Base-by-base conservation (phyloP, 2,888 invertebrate genomes). In the Trypoxylon attenuatum region DNA sequence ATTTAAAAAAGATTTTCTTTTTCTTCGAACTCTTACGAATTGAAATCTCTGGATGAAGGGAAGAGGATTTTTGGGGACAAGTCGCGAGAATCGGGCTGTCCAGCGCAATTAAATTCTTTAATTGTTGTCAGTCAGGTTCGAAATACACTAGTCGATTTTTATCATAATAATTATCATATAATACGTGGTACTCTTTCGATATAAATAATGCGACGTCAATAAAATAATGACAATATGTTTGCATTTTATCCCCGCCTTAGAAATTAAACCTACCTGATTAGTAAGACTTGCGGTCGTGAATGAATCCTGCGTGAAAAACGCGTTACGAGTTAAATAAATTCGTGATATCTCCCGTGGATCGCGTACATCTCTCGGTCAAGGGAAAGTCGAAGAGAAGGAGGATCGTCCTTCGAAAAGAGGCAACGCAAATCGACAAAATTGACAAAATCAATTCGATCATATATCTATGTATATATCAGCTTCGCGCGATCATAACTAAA, bases 51-150 rank as follows among this genome's bases (percentile, higher is more conserved):
- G n/a, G n/a, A n/a, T n/a, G n/a, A n/a, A n/a, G n/a, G n/a, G n/a
- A n/a, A n/a, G n/a, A n/a, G n/a, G n/a, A 13, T 6, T 13, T 2
- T 21, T 19, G 38, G 10, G 15, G 5, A n/a, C 23, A 22, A 43
- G 15, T 23, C 41, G n/a, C 25, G 19, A 2, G 13, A 39, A 23
- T 23, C 33, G 15, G 15, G 10, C 21, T 4, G 29, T 53, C 73
- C 73, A 80, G 80, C 80, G 76, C 75, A 80, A 76, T 82, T 81
- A 76, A 81, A 76, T 79, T 77, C 75, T 81, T 81, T 82, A 81
- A 81, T 82, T 75, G 76, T 77, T 79, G 71, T 81, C 82, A 81
- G 81, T 81, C 82, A 76, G 79, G 78, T 82, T 79, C 57, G 62
- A 80, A 78, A 74, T 81, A 82, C 81, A 81, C 79, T 82, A 79